Conservation (phyloP, 2,113 vertebrate genomes). For the Cettia cetti region DNA sequence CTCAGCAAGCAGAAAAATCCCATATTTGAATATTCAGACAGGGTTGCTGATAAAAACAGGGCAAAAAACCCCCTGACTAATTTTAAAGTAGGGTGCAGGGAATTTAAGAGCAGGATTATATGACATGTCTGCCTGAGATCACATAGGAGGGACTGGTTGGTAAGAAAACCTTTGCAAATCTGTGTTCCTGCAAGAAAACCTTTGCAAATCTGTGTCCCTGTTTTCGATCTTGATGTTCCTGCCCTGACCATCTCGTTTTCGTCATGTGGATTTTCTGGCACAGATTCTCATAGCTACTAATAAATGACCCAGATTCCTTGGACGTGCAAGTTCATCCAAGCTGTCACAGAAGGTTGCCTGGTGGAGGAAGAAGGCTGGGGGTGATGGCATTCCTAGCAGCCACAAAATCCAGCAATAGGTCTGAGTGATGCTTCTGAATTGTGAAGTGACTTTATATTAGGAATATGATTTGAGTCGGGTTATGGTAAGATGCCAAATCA, state of each 20-base stretch:
- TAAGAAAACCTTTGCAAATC: not conserved
- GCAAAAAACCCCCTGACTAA: not conserved
- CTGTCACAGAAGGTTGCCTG: slow-evolving; percentile 10
- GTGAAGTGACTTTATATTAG: not conserved
- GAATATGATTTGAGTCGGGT: not conserved
- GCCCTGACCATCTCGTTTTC: not conserved
- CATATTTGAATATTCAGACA: not conserved
- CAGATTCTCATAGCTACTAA: not conserved
- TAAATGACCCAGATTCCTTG: slow-evolving; percentile 5
- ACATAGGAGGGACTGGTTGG: not conserved
- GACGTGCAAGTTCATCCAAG: not conserved
- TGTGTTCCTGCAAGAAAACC: not conserved
- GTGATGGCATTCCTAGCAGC: not conserved
- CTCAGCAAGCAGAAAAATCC: not conserved
- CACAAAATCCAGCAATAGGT: not conserved
- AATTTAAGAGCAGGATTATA: not conserved
- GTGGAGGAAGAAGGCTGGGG: not conserved
- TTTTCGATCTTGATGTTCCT: not conserved
- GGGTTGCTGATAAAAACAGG: not conserved
- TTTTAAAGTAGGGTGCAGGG: not conserved
- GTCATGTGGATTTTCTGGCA: not conserved
- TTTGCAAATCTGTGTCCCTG: not conserved
- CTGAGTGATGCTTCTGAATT: not conserved
- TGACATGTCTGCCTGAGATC: not conserved
- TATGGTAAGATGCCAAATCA: not conserved